Conservation (phyloP, 2,888 invertebrate genomes). For the Lepidonotus clava region DNA sequence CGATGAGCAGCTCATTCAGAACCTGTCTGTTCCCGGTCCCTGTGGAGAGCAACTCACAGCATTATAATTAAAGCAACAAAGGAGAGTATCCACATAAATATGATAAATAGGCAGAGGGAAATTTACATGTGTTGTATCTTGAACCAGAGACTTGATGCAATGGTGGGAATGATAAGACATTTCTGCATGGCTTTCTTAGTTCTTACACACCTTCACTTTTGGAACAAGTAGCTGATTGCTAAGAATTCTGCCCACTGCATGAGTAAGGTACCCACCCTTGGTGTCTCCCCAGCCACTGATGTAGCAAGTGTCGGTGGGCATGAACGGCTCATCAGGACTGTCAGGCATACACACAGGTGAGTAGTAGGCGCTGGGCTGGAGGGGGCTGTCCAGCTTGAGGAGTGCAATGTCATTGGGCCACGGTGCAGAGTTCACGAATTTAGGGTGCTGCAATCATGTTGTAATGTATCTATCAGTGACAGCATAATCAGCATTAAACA, state of each 20-base stretch:
- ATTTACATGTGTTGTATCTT: neutral
- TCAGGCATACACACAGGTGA: constrained; percentile 45
- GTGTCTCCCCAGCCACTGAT: constrained; percentile 47
- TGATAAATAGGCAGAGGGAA: neutral
- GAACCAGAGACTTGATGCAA: too few species aligned
- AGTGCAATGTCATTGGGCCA: constrained; percentile 44
- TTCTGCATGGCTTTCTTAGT: too few species aligned
- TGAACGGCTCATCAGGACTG: neutral
- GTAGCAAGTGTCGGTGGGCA: constrained; percentile 14
- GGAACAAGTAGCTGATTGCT: too few species aligned
- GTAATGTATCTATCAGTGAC: neutral
- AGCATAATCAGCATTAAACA: too few species aligned
- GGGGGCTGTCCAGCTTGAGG: neutral
- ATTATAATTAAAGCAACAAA: too few species aligned
- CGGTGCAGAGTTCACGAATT: neutral
- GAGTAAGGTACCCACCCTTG: neutral
- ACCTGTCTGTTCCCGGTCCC: neutral
- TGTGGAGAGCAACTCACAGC: neutral
- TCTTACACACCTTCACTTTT: too few species aligned
- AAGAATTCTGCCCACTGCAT: too few species aligned
- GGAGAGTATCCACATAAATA: too few species aligned
- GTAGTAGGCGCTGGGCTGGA: constrained; percentile 2
- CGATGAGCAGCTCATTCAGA: constrained; percentile 46
- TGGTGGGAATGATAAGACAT: too few species aligned
- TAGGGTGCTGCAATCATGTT: neutral